Conservation (phyloP, 2,888 invertebrate genomes). For the Aphodius granarius region DNA sequence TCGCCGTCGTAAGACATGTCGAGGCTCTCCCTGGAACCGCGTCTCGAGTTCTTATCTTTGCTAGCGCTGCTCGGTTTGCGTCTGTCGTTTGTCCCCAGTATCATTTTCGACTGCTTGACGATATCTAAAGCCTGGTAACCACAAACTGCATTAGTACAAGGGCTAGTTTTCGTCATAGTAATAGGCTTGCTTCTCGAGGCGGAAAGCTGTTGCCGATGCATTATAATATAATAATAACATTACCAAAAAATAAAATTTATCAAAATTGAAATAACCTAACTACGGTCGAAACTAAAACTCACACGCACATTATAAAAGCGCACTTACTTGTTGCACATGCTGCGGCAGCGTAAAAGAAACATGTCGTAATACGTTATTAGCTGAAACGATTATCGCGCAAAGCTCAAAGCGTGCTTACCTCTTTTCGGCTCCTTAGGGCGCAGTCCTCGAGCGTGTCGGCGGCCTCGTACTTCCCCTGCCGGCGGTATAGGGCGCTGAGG, state of each 20-base stretch:
- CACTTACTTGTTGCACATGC: constrained; percentile 69
- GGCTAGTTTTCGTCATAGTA: background rate
- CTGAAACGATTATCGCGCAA: background rate
- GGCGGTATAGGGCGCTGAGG: constrained; percentile 94
- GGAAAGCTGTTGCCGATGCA: background rate
- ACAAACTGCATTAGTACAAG: constrained; percentile 13
- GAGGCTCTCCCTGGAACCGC: constrained; percentile 71
- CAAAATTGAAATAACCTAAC: background rate
- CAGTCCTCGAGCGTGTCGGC: constrained; percentile 99
- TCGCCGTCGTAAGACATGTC: constrained; percentile 75
- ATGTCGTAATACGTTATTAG: constrained; percentile 14
- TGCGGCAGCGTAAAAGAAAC: constrained; percentile 52
- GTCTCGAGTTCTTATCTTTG: constrained; percentile 64
- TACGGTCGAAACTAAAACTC: background rate
- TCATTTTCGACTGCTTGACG: constrained; percentile 88
- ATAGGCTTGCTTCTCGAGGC: background rate
- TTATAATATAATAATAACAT: background rate
- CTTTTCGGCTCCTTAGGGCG: constrained; percentile 93
- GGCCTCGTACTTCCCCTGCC: constrained; percentile 99
- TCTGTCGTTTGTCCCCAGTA: constrained; percentile 61
- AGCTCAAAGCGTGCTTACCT: constrained; percentile 62
- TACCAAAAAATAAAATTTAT: background rate
- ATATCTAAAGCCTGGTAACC: constrained; percentile 78
- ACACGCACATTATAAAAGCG: constrained; percentile 19
- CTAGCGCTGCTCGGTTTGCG: constrained; percentile 48